Conservation (phyloP, 1,140 invertebrate genomes). For the Heliconius hewitsoni region DNA sequence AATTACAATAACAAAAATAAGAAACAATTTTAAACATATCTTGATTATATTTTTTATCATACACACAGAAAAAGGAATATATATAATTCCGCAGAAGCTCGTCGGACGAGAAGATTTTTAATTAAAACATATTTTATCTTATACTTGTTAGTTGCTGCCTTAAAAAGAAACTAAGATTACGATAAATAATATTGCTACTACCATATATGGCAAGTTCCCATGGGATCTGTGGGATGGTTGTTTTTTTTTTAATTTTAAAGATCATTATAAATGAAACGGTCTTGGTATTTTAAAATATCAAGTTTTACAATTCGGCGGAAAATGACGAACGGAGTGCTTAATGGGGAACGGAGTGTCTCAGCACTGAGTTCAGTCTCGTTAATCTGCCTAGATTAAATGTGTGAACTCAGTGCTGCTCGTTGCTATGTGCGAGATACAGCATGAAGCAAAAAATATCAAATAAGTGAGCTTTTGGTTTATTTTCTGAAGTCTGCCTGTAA, state of each 20-base stretch:
- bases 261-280: background rate
- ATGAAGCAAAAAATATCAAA: no score
- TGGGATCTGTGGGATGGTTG: background rate
- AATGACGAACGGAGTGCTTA: no score
- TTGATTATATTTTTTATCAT: background rate
- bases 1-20: background rate
- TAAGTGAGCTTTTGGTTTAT: no score
- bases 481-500: no score
- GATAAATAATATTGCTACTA: background rate
- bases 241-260: background rate
- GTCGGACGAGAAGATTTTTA: background rate
- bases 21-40: background rate
- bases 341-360: no score
- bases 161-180: slow-evolving; percentile 2
- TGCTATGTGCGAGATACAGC: no score
- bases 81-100: background rate
- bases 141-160: background rate
- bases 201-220: background rate
- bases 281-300: no score
- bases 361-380: no score
- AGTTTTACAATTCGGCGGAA: background rate
- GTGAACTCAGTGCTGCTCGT: no score
- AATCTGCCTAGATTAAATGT: no score
- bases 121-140: slow-evolving; percentile 1
- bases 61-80: background rate